Base-by-base conservation (phyloP, 2,888 invertebrate genomes). In the Eucera pruinosa region DNA sequence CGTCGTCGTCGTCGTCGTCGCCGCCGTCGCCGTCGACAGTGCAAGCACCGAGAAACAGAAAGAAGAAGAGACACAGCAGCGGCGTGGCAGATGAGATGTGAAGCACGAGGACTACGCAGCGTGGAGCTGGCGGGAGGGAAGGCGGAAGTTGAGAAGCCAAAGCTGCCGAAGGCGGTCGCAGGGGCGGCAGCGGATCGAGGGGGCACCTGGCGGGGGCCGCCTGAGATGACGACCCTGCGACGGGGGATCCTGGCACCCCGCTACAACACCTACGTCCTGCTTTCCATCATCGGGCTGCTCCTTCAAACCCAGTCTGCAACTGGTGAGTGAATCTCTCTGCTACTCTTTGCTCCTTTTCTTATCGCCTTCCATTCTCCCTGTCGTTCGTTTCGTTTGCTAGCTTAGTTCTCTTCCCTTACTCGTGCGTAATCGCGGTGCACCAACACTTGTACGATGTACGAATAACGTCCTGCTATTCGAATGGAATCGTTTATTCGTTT, bases 211-310 rank as follows among this genome's bases (percentile, higher is more conserved):
- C 87, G 89, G 89, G 86, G 86, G 87, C 82, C 89, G 89, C 90
- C 89, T 89, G 91, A 90, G 84, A 91, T 91, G 91, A 90, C 90
- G 90, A 88, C 85, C 88, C 88, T 87, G 88, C 89, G 89, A 89
- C 89, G 89, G 88, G 87, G 87, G 86, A 87, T 88, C 85, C 86
- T 84, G 81, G 85, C 87, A 88, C 89, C 88, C 86, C 89, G 88
- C 65, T 89, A 83, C 84, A 83, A 79, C 69, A 86, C 85, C 78
- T 85, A 90, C 75, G 82, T 90, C 74, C 82, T 90, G 79, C 78
- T 89, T 68, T 87, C 88, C 61, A 76, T 91, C 77, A 81, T 91
- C 66, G 87, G 87, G 67, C 84, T 88, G 23, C 78, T 89, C 73
- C 82, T 89, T 13, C 90, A 90, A 76, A 86, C 87, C 20, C 87